A percentile compares a stretch with the other conserved stretches of the same genome.
phyloP scores from a whole-genome alignment of 2,113 vertebrate species.

The Hyperoodon ampullatus region DNA sequence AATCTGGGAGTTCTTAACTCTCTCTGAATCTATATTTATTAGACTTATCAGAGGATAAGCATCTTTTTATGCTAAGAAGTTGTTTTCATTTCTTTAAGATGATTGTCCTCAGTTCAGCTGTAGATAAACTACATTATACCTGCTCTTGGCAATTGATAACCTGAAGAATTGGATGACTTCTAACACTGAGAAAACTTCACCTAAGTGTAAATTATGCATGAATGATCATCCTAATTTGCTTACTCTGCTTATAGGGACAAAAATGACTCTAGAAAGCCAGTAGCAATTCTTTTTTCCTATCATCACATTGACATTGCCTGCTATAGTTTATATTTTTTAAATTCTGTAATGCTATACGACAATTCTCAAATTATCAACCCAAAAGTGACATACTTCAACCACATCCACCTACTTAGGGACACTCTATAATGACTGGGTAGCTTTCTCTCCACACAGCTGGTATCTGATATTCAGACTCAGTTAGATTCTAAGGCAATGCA shows the following conservation, averaged over 20 bases:
- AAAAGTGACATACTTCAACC: background rate
- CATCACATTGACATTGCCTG: background rate
- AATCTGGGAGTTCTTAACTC: background rate
- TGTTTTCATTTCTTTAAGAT: background rate
- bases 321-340: background rate
- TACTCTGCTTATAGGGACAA: background rate
- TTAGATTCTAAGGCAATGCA: background rate
- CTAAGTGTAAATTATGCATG: background rate
- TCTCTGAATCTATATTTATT: background rate
- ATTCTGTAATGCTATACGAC: background rate
- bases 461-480: background rate
- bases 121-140: background rate
- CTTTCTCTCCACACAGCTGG: background rate
- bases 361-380: background rate
- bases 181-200: background rate
- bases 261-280: background rate
- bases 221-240: background rate
- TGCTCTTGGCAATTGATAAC: background rate
- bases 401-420: background rate
- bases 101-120: background rate
- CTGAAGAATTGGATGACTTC: background rate
- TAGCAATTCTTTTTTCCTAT: background rate
- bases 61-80: slow-evolving; percentile 25
- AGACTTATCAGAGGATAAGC: background rate
- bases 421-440: background rate